Conservation (phyloP, 2,797 vertebrate genomes). For the Macroramphosus scolopax region DNA sequence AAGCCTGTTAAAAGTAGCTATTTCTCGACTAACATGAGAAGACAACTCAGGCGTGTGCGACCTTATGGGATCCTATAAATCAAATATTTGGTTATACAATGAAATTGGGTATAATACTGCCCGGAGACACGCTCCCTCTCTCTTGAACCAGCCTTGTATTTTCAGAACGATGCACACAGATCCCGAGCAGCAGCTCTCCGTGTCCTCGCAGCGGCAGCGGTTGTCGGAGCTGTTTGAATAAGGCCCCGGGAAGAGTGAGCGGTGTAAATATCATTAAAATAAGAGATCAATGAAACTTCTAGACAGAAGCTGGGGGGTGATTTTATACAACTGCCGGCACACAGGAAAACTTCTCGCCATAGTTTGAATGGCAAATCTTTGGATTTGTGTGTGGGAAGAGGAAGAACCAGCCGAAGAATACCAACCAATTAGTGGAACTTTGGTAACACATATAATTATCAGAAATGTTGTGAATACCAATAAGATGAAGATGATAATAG, state of each 20-base stretch:
- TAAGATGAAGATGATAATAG: not conserved
- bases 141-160: no score
- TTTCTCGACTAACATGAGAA: slow-evolving; percentile 11
- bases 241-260: slow-evolving; percentile 9
- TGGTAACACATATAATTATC: slow-evolving; percentile 14
- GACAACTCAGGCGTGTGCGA: no score
- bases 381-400: slow-evolving; percentile 1
- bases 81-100: no score
- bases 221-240: slow-evolving; percentile 11
- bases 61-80: no score
- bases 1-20: slow-evolving; percentile 7
- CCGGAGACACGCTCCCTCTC: no score
- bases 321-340: slow-evolving; percentile 23
- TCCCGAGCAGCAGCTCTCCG: not conserved
- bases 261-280: slow-evolving; percentile 42
- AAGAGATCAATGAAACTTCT: slow-evolving; percentile 30
- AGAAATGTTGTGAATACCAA: no score
- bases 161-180: slow-evolving; percentile 23
- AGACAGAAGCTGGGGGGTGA: slow-evolving; percentile 6
- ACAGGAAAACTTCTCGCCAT: slow-evolving; percentile 20
- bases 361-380: slow-evolving; percentile 16
- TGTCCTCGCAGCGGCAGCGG: not conserved
- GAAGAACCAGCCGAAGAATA: slow-evolving; percentile 9
- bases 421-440: slow-evolving; percentile 1
- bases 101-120: no score